Evolutionary conservation across 2,888 invertebrate genomes (phyloP).

Genomic region (Drosophila nigricruria): DNA sequence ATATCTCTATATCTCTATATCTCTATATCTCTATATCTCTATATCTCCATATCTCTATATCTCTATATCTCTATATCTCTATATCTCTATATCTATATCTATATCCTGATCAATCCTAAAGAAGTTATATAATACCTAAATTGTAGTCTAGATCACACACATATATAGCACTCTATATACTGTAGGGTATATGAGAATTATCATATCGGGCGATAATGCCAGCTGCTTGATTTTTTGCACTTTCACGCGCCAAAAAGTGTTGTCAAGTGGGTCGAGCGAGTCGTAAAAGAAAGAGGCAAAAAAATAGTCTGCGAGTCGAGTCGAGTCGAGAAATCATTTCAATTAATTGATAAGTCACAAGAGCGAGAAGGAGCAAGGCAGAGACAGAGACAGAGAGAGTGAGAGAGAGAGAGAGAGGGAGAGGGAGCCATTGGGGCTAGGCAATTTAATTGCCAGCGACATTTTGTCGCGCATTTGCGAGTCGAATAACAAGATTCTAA

Average conservation of each 20-base stretch:
- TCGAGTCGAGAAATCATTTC: conserved; percentile 52
- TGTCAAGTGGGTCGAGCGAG: conserved; percentile 52
- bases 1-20: neutral
- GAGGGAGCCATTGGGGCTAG: neutral
- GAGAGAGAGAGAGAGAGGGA: neutral
- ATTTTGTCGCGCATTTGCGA: conserved; percentile 56
- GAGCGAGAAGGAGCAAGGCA: neutral
- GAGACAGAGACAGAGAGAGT: neutral
- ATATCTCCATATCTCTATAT: neutral
- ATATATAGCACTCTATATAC: neutral
- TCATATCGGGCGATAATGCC: conserved; percentile 2
- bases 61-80: conserved; percentile 7
- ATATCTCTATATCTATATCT: conserved; percentile 6
- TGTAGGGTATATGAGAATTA: conserved; percentile 1
- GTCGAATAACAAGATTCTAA: conserved; percentile 55
- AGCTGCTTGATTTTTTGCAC: conserved; percentile 42
- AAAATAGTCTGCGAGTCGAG: conserved; percentile 27
- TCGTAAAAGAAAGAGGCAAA: conserved; percentile 10
- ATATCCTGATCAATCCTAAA: too few species aligned
- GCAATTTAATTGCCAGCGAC: conserved; percentile 73
- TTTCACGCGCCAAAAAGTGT: conserved; percentile 68
- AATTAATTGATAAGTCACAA: conserved; percentile 77
- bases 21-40: too few species aligned
- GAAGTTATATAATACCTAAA: too few species aligned
- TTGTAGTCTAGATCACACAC: neutral